Conservation (phyloP, 1,140 invertebrate genomes). For the Temnothorax longispinosus region DNA sequence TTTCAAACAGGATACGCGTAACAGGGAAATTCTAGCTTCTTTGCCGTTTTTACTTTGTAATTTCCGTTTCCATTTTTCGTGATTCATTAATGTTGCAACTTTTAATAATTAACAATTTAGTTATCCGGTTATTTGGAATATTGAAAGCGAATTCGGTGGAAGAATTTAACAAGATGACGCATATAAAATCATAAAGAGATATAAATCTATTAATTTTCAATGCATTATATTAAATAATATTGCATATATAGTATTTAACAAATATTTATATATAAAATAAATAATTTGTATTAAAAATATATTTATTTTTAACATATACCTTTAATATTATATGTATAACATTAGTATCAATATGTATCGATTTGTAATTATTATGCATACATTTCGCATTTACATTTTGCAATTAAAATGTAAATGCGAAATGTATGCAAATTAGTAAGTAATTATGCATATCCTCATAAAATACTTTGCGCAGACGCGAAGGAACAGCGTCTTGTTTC, state of each 20-base stretch:
- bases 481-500: neutral
- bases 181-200: neutral
- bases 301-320: too few species aligned
- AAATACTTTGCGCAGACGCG: neutral
- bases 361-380: too few species aligned
- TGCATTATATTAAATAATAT: too few species aligned
- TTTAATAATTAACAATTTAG: neutral
- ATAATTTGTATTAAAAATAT: neutral
- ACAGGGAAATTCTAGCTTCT: constrained; percentile 8
- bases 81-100: neutral
- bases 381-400: too few species aligned
- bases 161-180: neutral
- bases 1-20: constrained; percentile 19
- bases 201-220: neutral
- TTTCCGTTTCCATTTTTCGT: neutral
- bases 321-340: too few species aligned
- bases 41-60: constrained; percentile 13
- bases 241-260: too few species aligned
- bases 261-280: neutral
- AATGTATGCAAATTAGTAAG: neutral
- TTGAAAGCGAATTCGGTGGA: neutral
- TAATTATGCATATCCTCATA: too few species aligned
- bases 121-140: neutral
- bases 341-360: too few species aligned
- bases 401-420: neutral